phyloP scores from a whole-genome alignment of 2,888 invertebrate genomes.

The Calliopum simillimum region DNA sequence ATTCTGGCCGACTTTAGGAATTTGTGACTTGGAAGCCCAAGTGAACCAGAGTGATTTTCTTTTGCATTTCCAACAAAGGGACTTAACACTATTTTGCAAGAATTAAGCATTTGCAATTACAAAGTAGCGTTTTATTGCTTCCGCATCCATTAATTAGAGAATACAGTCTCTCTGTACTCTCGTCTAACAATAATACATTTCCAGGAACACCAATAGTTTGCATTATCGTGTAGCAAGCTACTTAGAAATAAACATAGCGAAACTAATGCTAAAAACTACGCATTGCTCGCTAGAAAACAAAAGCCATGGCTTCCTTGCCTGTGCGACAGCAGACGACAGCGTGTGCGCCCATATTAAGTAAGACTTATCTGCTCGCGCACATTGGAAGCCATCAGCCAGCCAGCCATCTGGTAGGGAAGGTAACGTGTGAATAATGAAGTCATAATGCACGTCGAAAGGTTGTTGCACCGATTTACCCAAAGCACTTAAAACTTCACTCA shows the following conservation, averaged over 20 bases:
- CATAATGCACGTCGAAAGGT: slow-evolving; percentile 10
- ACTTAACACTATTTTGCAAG: too few species aligned
- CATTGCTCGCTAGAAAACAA: background rate
- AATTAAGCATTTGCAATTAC: too few species aligned
- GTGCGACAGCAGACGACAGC: background rate
- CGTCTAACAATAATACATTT: background rate
- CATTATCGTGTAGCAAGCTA: background rate
- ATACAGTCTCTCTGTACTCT: slow-evolving; percentile 13
- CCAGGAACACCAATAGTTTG: slow-evolving; percentile 4
- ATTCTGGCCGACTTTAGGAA: too few species aligned
- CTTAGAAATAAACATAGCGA: background rate
- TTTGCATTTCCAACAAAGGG: too few species aligned
- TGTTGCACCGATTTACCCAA: too few species aligned
- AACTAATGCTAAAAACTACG: slow-evolving; percentile 4
- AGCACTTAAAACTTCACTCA: too few species aligned
- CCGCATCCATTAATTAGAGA: background rate
- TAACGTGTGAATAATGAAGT: slow-evolving; percentile 25
- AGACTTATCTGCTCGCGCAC: background rate
- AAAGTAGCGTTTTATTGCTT: background rate
- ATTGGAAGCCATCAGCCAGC: too few species aligned
- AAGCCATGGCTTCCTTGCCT: background rate
- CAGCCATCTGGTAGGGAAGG: background rate
- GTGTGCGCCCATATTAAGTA: slow-evolving; percentile 25
- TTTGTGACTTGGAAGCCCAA: too few species aligned
- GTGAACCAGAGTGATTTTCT: too few species aligned